A percentile compares a stretch with the other conserved stretches of the same genome.
Evolutionary conservation across 2,888 invertebrate species (phyloP).

Genomic region (Onthophagus sagittarius): DNA sequence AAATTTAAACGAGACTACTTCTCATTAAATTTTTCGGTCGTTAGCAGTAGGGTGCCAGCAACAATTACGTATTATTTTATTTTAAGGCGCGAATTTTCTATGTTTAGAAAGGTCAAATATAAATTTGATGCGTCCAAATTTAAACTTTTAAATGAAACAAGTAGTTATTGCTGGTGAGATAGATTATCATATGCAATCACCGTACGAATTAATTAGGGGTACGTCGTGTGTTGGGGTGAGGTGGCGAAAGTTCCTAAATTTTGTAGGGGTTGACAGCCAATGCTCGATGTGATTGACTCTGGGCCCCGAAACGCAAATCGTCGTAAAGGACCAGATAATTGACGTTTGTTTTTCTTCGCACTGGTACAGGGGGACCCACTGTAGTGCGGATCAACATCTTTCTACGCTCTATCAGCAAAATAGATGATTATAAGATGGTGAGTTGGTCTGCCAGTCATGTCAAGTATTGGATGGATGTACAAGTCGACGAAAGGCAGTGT

Average conservation of each 20-base stretch:
- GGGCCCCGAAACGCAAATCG: constrained; percentile 35
- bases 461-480: constrained; percentile 47
- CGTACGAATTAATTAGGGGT: neutral
- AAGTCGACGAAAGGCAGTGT: constrained; percentile 47
- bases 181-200: neutral
- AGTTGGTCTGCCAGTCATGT: constrained; percentile 59
- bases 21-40: neutral
- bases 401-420: constrained; percentile 97
- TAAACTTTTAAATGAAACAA: neutral
- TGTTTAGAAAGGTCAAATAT: neutral
- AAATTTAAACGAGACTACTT: neutral
- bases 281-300: constrained; percentile 48
- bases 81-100: neutral
- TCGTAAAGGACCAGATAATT: constrained; percentile 30
- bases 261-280: constrained; percentile 33
- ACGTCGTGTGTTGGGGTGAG: neutral
- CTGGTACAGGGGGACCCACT: constrained; percentile 72
- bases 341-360: constrained; percentile 15
- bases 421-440: constrained; percentile 99
- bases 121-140: neutral
- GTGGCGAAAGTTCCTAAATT: neutral
- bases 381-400: constrained; percentile 91
- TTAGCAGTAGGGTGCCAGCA: neutral
- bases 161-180: neutral
- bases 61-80: neutral